phyloP scores from a whole-genome alignment of 2,888 invertebrate genomes.

The Megaustenia siamemsis region DNA sequence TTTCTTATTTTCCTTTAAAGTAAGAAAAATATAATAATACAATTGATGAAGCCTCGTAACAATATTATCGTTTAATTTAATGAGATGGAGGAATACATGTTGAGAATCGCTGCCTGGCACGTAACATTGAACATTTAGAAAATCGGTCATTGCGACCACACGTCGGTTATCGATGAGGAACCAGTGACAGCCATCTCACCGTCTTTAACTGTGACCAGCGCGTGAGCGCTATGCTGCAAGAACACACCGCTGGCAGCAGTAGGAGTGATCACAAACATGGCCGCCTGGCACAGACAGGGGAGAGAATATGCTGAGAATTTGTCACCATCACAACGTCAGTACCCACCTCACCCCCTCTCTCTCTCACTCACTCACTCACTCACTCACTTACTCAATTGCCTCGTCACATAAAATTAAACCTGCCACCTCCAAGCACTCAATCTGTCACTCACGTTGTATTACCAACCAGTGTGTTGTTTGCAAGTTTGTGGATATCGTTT shows the following conservation, averaged over 20 bases:
- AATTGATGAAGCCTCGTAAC: too few species aligned
- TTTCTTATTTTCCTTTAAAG: too few species aligned
- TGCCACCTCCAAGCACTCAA: background rate
- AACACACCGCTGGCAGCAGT: background rate
- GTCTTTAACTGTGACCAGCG: background rate
- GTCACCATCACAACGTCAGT: background rate
- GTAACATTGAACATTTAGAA: background rate
- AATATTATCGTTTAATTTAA: too few species aligned
- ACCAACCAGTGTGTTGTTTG: background rate
- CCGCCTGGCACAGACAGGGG: background rate
- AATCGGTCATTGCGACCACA: background rate
- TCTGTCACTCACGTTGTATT: background rate
- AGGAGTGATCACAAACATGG: background rate
- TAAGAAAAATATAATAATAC: too few species aligned
- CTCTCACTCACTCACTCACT: background rate
- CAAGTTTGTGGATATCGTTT: background rate
- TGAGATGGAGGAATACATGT: too few species aligned
- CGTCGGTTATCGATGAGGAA: slow-evolving; percentile 1
- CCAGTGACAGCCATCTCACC: background rate
- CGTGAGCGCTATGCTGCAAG: background rate
- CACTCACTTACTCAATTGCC: background rate
- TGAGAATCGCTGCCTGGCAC: too few species aligned
- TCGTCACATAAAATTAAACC: background rate
- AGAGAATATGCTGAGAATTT: background rate
- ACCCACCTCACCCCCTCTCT: background rate